These are phyloP conservation scores for Sander lucioperca DNA, from an alignment of 2,113 vertebrate species.

Conservation along the genomic window DNA sequence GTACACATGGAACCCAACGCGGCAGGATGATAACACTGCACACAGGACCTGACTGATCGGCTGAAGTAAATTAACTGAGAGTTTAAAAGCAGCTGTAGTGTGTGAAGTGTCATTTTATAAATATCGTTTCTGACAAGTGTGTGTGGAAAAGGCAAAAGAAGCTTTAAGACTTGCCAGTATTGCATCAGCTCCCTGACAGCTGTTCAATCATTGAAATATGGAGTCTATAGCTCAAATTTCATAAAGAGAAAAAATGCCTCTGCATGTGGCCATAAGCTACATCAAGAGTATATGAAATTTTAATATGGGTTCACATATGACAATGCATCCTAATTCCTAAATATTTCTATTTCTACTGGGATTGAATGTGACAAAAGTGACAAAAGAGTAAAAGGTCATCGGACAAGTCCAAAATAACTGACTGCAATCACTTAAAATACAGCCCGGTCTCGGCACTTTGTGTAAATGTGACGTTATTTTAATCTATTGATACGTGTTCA, in stretches of 20 bases:
- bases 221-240: slow-evolving; percentile 5
- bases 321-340: neutral
- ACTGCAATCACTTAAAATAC: neutral
- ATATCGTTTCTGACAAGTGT: slow-evolving; percentile 21
- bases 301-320: neutral
- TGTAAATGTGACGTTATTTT: too few relatives aligned
- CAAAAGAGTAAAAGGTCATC: neutral
- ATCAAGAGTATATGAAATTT: neutral
- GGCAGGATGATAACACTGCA: neutral
- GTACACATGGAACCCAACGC: neutral
- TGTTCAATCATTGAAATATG: slow-evolving; percentile 7
- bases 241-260: slow-evolving; percentile 12
- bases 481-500: too few relatives aligned
- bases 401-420: neutral
- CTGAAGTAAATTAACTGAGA: slow-evolving; percentile 29
- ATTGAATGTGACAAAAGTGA: neutral
- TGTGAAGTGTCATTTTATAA: slow-evolving; percentile 16
- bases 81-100: slow-evolving; percentile 9
- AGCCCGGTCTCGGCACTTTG: too few relatives aligned
- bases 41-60: slow-evolving; percentile 1
- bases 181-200: slow-evolving; percentile 37
- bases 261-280: neutral
- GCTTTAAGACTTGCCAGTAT: slow-evolving; percentile 29
- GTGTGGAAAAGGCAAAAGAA: neutral
- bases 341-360: neutral